These are phyloP conservation scores for Parochlus steinenii DNA, from an alignment of 2,888 invertebrate genomes.

Conservation along the genomic window DNA sequence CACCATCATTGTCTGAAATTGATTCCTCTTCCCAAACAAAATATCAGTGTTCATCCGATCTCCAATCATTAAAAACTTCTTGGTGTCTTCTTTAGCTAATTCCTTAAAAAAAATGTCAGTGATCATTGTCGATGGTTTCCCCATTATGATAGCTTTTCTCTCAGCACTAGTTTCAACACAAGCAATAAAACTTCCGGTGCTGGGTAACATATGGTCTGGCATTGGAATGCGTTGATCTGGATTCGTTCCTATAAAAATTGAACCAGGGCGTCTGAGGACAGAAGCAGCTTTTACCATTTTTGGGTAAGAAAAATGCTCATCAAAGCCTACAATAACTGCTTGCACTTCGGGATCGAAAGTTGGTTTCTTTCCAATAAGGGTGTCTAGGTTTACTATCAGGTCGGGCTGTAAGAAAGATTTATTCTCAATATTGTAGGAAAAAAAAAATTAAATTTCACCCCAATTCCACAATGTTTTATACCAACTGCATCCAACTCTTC, in stretches of 20 bases:
- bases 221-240: slow-evolving; percentile 67
- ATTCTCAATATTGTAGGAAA: too few species aligned
- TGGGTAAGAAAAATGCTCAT: slow-evolving; percentile 77
- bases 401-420: too few species aligned
- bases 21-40: slow-evolving; percentile 71
- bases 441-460: too few species aligned
- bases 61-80: slow-evolving; percentile 24
- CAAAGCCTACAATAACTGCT: slow-evolving; percentile 91
- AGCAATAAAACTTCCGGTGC: slow-evolving; percentile 75
- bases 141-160: slow-evolving; percentile 63
- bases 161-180: slow-evolving; percentile 73
- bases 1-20: slow-evolving; percentile 77
- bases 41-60: slow-evolving; percentile 80
- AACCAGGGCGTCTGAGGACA: slow-evolving; percentile 55
- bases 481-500: slow-evolving; percentile 69
- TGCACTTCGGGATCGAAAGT: slow-evolving; percentile 64
- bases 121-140: slow-evolving; percentile 78
- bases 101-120: slow-evolving; percentile 32
- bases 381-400: slow-evolving; percentile 33
- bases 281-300: slow-evolving; percentile 85
- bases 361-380: slow-evolving; percentile 36
- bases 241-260: slow-evolving; percentile 1
- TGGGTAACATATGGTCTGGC: slow-evolving; percentile 52
- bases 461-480: slow-evolving; percentile 53
- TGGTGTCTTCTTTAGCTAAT: too few species aligned